phyloP scores from a whole-genome alignment of 2,113 vertebrate genomes.

The Bufo bufo region DNA sequence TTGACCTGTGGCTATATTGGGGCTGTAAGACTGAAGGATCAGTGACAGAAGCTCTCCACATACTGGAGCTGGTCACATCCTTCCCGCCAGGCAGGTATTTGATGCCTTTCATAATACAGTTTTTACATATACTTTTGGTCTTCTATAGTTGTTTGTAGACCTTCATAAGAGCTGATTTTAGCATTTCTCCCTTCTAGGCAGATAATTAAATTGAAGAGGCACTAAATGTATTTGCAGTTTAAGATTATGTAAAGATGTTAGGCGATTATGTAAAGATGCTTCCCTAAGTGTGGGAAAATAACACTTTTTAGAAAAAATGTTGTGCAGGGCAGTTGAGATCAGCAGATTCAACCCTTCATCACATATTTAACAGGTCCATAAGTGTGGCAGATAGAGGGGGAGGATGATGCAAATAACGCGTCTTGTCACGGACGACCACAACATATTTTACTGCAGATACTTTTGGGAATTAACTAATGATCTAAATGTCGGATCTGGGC shows the following conservation, averaged over 20 bases:
- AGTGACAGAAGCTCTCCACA: slow-evolving; percentile 43
- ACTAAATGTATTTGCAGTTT: neutral
- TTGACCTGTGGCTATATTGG: slow-evolving; percentile 52
- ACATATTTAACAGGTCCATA: neutral
- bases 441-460: neutral
- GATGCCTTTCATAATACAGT: neutral
- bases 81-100: slow-evolving; percentile 52
- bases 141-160: neutral
- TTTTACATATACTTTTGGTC: neutral
- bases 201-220: neutral
- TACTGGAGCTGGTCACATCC: slow-evolving; percentile 44
- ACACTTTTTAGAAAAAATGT: neutral
- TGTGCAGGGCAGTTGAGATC: neutral
- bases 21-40: slow-evolving; percentile 39
- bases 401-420: neutral
- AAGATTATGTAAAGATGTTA: no score
- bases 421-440: neutral
- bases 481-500: neutral
- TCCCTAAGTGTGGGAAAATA: neutral
- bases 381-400: neutral
- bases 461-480: neutral
- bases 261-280: neutral
- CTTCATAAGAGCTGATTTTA: neutral
- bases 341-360: neutral
- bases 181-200: neutral